Evolutionary conservation across 2,888 invertebrate species (phyloP).

Genomic region (Ectemnius cavifrons): DNA sequence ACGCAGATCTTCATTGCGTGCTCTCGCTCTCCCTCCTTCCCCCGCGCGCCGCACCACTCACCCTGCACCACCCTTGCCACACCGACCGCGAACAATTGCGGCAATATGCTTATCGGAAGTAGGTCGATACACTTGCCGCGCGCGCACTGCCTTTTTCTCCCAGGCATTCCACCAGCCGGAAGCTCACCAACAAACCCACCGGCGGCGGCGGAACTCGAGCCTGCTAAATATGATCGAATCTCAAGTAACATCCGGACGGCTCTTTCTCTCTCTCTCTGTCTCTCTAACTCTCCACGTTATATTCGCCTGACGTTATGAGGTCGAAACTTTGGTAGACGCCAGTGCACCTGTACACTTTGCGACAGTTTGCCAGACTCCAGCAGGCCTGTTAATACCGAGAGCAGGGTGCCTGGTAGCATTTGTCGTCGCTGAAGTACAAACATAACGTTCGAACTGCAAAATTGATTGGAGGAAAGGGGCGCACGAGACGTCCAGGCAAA

Average conservation of each 20-base stretch:
- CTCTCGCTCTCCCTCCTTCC: neutral
- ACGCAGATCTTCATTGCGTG: constrained; percentile 60
- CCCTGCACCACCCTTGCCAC: no score
- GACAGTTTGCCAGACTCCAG: neutral
- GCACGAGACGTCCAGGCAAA: constrained; percentile 25
- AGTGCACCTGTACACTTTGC: no score
- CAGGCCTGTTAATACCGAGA: constrained; percentile 5
- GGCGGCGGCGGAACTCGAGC: no score
- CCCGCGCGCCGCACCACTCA: no score
- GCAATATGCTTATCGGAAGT: constrained; percentile 48
- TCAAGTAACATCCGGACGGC: no score
- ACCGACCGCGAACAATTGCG: constrained; percentile 32
- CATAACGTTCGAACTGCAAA: neutral
- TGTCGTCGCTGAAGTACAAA: neutral
- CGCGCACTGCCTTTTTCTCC: constrained; percentile 52
- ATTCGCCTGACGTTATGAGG: no score
- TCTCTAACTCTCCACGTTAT: no score
- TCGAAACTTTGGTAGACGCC: no score
- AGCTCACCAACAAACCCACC: no score
- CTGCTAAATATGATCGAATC: no score
- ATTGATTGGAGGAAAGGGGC: constrained; percentile 11
- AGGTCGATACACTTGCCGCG: constrained; percentile 33
- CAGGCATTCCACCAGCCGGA: constrained; percentile 23
- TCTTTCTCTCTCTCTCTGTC: no score
- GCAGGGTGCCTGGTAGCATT: constrained; percentile 1